Base-by-base conservation (phyloP, 2,888 invertebrate genomes). In the Volucella inanis region DNA sequence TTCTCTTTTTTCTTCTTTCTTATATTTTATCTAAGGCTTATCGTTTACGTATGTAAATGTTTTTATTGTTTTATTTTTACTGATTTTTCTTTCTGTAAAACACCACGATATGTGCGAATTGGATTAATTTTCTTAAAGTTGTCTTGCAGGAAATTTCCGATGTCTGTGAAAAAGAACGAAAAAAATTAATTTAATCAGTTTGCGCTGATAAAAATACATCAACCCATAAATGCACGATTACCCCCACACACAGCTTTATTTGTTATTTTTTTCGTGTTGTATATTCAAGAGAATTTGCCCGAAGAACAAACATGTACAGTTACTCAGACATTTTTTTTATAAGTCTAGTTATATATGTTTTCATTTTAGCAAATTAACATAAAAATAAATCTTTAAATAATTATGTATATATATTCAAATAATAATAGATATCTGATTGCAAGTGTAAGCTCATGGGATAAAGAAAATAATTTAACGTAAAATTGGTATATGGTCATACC, bases 181-280 rank as follows among this genome's bases (percentile, higher is more conserved):
- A 18, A 74, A 61, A 31, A 79, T 76, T 65, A 70, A 84, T 80
- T 75, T 80, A 76, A 84, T 80, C 84, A 80, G 75, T 57, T 59
- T 49, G 43, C 11, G 57, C 80, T 84, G 80, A 84, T 84, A 84
- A 84, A 80, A 84, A 80, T 84, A 80, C 75, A 79, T 70, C 84
- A 70, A 78, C 61, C 31, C 62, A 64, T 74, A 70, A 65, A 65
- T 61, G 57, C 45, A 76, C 59, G 31, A 77, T 15, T 77, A 65
- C 64, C 77, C 77, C 52, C 65, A 77, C 64, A 70, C 49, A 47
- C 45, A 52, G 18, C 47, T 39, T 64, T 59, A 39, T 55, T 54
- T 80, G 54, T 68, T 74, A 6, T 55, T n/a, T 64, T 75, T 80
- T 8, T 45, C 55, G 31, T 22, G 39, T 72, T 62, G 22, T 45